Conservation (phyloP, 2,113 vertebrate species). For the Oxyruncus cristatus region DNA sequence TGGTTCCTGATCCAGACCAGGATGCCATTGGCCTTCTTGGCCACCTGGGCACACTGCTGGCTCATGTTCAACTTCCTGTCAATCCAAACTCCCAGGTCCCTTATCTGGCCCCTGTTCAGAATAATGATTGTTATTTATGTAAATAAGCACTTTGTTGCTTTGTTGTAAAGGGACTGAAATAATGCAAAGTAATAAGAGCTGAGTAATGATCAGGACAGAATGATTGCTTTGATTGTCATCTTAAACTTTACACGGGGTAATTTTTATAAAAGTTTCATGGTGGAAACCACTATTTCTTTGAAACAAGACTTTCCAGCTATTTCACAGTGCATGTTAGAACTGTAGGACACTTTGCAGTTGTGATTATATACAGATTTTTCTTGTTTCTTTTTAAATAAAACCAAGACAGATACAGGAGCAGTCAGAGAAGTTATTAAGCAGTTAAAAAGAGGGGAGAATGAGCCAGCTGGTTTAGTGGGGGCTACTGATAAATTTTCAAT, state of each 20-base stretch:
- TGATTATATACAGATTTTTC: background rate
- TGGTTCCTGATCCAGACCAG: no score
- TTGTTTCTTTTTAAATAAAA: background rate
- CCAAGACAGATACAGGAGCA: background rate
- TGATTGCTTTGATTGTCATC: background rate
- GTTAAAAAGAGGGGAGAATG: background rate
- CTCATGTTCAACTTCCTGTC: no score
- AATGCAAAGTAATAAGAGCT: background rate
- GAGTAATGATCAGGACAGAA: background rate
- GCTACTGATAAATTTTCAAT: background rate
- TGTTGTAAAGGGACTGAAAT: background rate
- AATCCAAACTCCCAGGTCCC: no score
- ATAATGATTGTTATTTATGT: background rate
- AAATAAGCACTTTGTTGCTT: background rate
- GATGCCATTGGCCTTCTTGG: no score
- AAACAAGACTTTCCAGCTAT: background rate
- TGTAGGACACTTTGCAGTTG: background rate
- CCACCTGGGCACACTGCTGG: no score
- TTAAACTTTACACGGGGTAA: background rate
- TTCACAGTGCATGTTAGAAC: background rate
- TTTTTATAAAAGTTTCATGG: background rate
- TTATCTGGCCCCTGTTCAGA: background rate
- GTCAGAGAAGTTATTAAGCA: background rate
- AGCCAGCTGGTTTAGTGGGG: background rate
- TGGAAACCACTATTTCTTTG: background rate